phyloP scores from a whole-genome alignment of 2,113 vertebrate genomes.

The Choloepus hoffmanni region DNA sequence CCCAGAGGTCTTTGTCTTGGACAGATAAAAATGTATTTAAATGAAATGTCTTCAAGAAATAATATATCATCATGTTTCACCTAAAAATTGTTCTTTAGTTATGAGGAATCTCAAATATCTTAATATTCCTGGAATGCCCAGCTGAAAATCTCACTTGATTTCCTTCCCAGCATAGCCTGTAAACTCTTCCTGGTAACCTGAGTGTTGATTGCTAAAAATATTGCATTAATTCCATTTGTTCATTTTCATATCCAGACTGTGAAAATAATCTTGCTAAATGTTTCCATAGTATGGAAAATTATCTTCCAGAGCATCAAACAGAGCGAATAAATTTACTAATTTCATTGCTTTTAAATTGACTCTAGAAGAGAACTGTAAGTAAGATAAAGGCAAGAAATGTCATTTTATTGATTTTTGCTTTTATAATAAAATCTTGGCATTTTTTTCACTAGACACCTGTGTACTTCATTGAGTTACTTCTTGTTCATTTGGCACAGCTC shows the following conservation, averaged over 20 bases:
- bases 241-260: slow-evolving; percentile 31
- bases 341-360: slow-evolving; percentile 50
- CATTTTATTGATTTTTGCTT: slow-evolving; percentile 27
- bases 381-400: slow-evolving; percentile 8
- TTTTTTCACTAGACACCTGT: neutral
- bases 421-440: neutral
- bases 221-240: slow-evolving; percentile 62
- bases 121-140: slow-evolving; percentile 35
- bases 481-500: neutral
- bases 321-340: slow-evolving; percentile 37
- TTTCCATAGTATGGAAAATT: slow-evolving; percentile 56
- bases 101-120: neutral
- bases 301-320: slow-evolving; percentile 48
- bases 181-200: slow-evolving; percentile 6
- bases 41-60: slow-evolving; percentile 67
- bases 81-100: slow-evolving; percentile 10
- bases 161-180: slow-evolving; percentile 33
- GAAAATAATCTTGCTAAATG: slow-evolving; percentile 63
- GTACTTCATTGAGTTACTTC: neutral
- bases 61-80: slow-evolving; percentile 25
- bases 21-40: slow-evolving; percentile 65
- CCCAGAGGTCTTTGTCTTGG: neutral
- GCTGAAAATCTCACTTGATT: neutral
- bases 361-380: slow-evolving; percentile 48
- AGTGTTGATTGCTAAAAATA: slow-evolving; percentile 43